Evolutionary conservation across 1,140 invertebrate species (phyloP).

Genomic region (Atta texana): DNA sequence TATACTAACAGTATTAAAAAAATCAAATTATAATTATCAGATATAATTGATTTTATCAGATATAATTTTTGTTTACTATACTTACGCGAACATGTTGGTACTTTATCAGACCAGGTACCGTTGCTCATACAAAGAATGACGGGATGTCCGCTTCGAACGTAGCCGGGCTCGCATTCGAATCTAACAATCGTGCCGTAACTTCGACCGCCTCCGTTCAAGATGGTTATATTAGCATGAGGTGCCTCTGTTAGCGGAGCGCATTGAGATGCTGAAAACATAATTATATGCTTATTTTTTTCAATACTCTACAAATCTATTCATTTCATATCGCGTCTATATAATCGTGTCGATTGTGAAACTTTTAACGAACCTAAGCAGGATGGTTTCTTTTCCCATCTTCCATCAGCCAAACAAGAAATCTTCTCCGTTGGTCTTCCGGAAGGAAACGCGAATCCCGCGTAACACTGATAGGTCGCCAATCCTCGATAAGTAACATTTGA

Average conservation of each 20-base stretch:
- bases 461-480: slow-evolving; percentile 97
- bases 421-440: slow-evolving; percentile 95
- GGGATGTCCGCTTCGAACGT: slow-evolving; percentile 94
- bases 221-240: slow-evolving; percentile 94
- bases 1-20: no score
- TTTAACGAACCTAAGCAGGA: slow-evolving; percentile 91
- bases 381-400: slow-evolving; percentile 96
- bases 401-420: slow-evolving; percentile 95
- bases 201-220: slow-evolving; percentile 96
- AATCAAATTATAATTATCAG: no score
- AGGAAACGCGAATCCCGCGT: slow-evolving; percentile 97
- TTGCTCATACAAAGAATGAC: slow-evolving; percentile 98
- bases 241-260: slow-evolving; percentile 96
- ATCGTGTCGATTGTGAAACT: background rate
- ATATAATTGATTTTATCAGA: no score
- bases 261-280: slow-evolving; percentile 91
- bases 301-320: no score
- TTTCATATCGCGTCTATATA: background rate
- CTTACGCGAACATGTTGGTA: slow-evolving; percentile 95
- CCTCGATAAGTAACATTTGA: slow-evolving; percentile 98
- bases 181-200: slow-evolving; percentile 98
- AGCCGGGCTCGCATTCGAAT: slow-evolving; percentile 97
- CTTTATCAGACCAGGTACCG: slow-evolving; percentile 97
- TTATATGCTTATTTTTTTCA: background rate
- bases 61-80: slow-evolving; percentile 53